Conservation (phyloP, 2,113 vertebrate genomes). For the Gadus macrocephalus region DNA sequence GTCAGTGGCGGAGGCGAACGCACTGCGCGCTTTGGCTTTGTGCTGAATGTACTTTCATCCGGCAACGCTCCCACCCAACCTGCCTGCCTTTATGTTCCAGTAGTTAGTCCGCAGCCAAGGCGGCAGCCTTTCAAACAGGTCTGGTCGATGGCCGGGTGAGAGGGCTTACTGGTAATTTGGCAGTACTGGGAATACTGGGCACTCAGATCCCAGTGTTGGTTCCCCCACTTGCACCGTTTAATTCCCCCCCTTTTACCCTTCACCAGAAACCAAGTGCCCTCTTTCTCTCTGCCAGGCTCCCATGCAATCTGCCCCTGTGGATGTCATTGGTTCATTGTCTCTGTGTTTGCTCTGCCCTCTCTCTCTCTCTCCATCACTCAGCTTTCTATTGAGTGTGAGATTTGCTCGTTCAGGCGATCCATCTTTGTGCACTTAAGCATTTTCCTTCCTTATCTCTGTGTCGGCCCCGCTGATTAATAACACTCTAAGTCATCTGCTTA, state of each 20-base stretch:
- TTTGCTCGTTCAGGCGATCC: conserved; percentile 46
- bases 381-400: conserved; percentile 27
- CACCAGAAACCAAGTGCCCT: conserved; percentile 56
- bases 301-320: conserved; percentile 53
- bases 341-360: conserved; percentile 4
- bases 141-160: conserved; percentile 51
- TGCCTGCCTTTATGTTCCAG: conserved; percentile 61
- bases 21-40: conserved; percentile 41
- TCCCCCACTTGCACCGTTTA: conserved; percentile 65
- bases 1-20: conserved; percentile 58
- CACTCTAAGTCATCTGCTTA: conserved; percentile 56
- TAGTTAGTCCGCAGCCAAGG: conserved; percentile 59
- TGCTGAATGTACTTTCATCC: conserved; percentile 65
- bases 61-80: conserved; percentile 60
- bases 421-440: conserved; percentile 48
- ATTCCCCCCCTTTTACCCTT: conserved; percentile 68
- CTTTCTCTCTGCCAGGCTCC: conserved; percentile 39
- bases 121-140: conserved; percentile 57
- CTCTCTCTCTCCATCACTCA: neutral
- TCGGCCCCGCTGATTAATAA: conserved; percentile 60
- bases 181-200: conserved; percentile 68
- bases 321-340: conserved; percentile 60
- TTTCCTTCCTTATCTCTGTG: conserved; percentile 49
- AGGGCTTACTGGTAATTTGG: conserved; percentile 70
- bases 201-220: conserved; percentile 48